phyloP scores from a whole-genome alignment of 2,797 vertebrate genomes.

The Aldrovandia affinis region DNA sequence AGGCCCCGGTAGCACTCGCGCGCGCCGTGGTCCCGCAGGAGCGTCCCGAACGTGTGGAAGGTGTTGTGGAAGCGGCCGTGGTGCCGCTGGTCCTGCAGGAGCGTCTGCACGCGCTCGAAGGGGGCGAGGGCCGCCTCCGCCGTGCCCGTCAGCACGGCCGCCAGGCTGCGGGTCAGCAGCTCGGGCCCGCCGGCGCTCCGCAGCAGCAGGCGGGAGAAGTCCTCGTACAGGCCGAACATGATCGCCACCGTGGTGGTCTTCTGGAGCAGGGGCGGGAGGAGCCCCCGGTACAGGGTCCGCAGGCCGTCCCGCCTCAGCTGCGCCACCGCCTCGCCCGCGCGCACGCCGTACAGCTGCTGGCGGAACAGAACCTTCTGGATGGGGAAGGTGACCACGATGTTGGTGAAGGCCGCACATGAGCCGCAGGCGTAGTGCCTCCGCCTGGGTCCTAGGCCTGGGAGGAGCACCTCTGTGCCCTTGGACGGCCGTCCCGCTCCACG shows the following conservation, averaged over 20 bases:
- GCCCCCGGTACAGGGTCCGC: conserved; percentile 87
- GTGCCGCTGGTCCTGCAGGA: conserved; percentile 93
- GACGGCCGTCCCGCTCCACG: too few relatives aligned
- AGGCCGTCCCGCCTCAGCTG: conserved; percentile 90
- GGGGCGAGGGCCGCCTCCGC: conserved; percentile 88
- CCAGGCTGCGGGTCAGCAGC: conserved; percentile 80
- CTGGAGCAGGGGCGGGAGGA: conserved; percentile 90
- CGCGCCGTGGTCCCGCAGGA: conserved; percentile 81
- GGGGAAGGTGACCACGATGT: conserved; percentile 89
- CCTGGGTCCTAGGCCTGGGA: conserved; percentile 58
- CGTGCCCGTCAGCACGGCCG: conserved; percentile 87
- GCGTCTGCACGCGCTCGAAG: conserved; percentile 92
- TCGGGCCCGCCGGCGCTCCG: conserved; percentile 70
- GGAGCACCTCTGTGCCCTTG: conserved; percentile 65
- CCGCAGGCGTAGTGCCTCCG: conserved; percentile 91
- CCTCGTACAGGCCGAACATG: conserved; percentile 96
- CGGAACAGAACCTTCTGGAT: conserved; percentile 95
- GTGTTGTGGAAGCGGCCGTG: conserved; percentile 94
- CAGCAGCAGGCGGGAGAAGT: conserved; percentile 86
- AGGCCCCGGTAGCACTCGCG: conserved; percentile 92
- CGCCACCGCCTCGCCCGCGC: conserved; percentile 78
- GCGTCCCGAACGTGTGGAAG: conserved; percentile 85
- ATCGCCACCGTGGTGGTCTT: conserved; percentile 91
- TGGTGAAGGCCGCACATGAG: conserved; percentile 89
- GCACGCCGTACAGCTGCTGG: conserved; percentile 90